Evolutionary conservation across 1,140 invertebrate species (phyloP).

Genomic region (Penaeus chinensis): DNA sequence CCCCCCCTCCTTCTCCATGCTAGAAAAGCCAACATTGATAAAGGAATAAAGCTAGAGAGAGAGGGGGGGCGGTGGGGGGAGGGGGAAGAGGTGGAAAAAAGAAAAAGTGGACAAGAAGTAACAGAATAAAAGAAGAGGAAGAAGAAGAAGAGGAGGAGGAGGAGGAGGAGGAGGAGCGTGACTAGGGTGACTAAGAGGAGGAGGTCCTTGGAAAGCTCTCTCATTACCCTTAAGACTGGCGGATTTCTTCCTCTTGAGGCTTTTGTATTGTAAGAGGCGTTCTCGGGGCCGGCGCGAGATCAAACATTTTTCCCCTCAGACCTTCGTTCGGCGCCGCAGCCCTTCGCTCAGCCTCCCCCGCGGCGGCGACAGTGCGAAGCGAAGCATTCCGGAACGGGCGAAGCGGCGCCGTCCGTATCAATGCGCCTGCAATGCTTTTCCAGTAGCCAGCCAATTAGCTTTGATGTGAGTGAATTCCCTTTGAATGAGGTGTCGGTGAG

Average conservation of each 20-base stretch:
- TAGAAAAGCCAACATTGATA: too few relatives aligned
- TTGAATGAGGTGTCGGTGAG: slow-evolving; percentile 43
- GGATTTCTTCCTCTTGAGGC: slow-evolving; percentile 7
- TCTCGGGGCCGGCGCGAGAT: slow-evolving; percentile 26
- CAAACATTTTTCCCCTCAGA: slow-evolving; percentile 23
- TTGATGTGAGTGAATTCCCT: slow-evolving; percentile 40
- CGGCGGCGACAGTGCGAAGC: neutral
- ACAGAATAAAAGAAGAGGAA: neutral
- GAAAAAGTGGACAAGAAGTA: too few relatives aligned
- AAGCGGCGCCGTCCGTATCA: neutral
- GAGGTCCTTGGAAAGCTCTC: neutral
- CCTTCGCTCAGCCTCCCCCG: neutral
- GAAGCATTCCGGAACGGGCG: neutral
- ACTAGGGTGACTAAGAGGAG: neutral
- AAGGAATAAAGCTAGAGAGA: too few relatives aligned
- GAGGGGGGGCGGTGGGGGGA: too few relatives aligned
- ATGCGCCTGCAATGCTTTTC: slow-evolving; percentile 46
- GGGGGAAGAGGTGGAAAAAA: too few relatives aligned
- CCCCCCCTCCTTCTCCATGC: too few relatives aligned
- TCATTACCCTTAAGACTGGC: slow-evolving; percentile 23
- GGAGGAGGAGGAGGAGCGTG: neutral
- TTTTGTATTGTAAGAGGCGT: slow-evolving; percentile 3
- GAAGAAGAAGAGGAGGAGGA: neutral
- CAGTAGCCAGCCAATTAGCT: slow-evolving; percentile 46
- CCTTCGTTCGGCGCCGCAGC: neutral